Evolutionary conservation across 2,797 vertebrate genomes (phyloP), one percentile per base, ranked within the genome.

Genomic region (Sarcophilus harrisii): DNA sequence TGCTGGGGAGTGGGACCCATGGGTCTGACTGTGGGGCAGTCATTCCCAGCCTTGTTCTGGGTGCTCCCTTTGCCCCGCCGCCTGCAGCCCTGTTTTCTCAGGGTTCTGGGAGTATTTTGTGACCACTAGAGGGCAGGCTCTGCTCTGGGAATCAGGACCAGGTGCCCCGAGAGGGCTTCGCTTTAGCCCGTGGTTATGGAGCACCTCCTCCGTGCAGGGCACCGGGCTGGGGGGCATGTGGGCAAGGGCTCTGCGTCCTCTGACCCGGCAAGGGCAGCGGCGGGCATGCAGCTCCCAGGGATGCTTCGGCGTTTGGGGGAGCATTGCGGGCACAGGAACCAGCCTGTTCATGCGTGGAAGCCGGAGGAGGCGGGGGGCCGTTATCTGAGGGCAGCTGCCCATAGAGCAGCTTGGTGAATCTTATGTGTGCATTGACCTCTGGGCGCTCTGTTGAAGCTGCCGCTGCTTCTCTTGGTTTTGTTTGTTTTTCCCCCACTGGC

Each of bases 51-150:
- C n/a, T n/a, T n/a, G 10, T 4, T 6, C 54, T 54, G 54, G 54
- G 54, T 6, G 60, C 11, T 66, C 12, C 32, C 14, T n/a, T 32
- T 32, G 62, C 62, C 32, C 32, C 32, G 24, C 30, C 30, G 32
- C 3, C 59, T 13, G 12, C 8, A 38, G 18, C 24, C n/a, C 0
- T 54, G 9, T 90, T 55, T 55, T 32, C 54, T 28, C 89, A 54
- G 28, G 54, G 2, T 58, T 57, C 57, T 45, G 73, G 54, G 13
- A 58, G 45, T 32, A 13, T n/a, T 16, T 52, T 45, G 27, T 89
- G 45, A 38, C 90, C 93, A 58, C 54, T 49, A 92, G 95, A 32
- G 89, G 93, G 93, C 49, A 38, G 73, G 21, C 38, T 55, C 14
- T 58, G 24, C 28, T 5, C 49, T n/a, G 52, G 1, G 14, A 38